Conservation (phyloP, 2,113 vertebrate species). For the Tretioscincus oriximinensis region DNA sequence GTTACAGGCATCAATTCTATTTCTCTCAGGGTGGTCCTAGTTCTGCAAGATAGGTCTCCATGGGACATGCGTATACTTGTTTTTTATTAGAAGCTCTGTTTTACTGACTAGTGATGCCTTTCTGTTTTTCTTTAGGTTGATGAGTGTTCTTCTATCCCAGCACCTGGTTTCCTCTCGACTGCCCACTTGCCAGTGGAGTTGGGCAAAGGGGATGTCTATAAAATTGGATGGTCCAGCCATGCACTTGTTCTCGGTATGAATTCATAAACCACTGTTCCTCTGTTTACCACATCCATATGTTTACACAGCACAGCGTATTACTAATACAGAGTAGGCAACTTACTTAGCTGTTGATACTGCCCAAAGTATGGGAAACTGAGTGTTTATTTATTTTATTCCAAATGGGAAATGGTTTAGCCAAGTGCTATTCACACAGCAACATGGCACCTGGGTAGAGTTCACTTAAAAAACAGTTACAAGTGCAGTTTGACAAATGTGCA, state of each 20-base stretch:
- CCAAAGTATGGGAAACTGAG: too few species aligned
- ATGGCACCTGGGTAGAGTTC: too few species aligned
- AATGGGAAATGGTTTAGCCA: too few species aligned
- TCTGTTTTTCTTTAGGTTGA: conserved; percentile 67
- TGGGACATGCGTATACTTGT: neutral
- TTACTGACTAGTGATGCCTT: conserved; percentile 2
- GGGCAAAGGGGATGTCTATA: neutral
- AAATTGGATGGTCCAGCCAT: conserved; percentile 52
- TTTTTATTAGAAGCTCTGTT: neutral
- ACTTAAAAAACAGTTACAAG: too few species aligned
- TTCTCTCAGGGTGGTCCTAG: neutral
- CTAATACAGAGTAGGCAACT: neutral
- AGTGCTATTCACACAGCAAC: too few species aligned
- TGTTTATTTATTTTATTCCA: too few species aligned
- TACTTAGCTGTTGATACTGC: too few species aligned
- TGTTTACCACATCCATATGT: neutral
- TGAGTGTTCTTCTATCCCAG: conserved; percentile 79
- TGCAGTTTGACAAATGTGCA: too few species aligned
- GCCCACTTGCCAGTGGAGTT: conserved; percentile 47
- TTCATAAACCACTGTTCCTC: neutral
- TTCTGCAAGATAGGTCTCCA: neutral
- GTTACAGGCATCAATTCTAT: neutral
- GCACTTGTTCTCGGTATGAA: conserved; percentile 76
- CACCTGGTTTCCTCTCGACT: conserved; percentile 72
- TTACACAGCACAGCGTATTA: neutral